A percentile compares a stretch with the other conserved stretches of the same genome.
These are phyloP conservation scores for Echinarachnius parma DNA, from an alignment of 53 echinoderm and acorn worm genomes.

Conservation along the genomic window DNA sequence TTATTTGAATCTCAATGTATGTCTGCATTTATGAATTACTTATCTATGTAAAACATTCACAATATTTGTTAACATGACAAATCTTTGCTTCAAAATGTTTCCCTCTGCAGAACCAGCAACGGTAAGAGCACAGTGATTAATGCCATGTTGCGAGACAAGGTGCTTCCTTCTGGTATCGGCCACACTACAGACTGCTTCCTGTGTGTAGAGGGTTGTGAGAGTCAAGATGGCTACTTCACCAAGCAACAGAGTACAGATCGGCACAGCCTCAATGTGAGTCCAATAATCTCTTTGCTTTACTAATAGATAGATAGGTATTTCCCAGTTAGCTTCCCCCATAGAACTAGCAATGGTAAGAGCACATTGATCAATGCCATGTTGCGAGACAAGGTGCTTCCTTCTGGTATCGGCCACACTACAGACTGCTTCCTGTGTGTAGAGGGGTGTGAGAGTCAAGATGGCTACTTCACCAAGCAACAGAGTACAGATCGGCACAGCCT, in stretches of 20 bases:
- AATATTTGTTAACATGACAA: no score
- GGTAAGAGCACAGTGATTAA: conserved; percentile 97
- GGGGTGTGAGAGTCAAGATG: conserved; percentile 81
- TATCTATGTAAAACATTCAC: no score
- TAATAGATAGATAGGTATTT: no score
- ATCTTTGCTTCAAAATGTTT: no score
- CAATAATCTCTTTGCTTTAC: no score
- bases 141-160: conserved; percentile 94
- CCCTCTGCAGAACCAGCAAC: conserved; percentile 95
- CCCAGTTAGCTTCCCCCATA: no score
- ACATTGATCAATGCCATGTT: conserved; percentile 96
- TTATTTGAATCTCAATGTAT: no score
- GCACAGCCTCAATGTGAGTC: conserved; percentile 67
- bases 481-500: conserved; percentile 63
- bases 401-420: conserved; percentile 96
- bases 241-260: conserved; percentile 52
- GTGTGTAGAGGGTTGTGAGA: conserved; percentile 82
- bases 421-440: conserved; percentile 91
- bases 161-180: conserved; percentile 91
- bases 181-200: conserved; percentile 98
- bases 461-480: conserved; percentile 62
- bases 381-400: conserved; percentile 89
- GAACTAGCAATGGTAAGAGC: conserved; percentile 97
- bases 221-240: conserved; percentile 73
- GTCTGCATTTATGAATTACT: no score